phyloP scores from a whole-genome alignment of 2,888 invertebrate genomes.

The Gastrophysa polygoni region DNA sequence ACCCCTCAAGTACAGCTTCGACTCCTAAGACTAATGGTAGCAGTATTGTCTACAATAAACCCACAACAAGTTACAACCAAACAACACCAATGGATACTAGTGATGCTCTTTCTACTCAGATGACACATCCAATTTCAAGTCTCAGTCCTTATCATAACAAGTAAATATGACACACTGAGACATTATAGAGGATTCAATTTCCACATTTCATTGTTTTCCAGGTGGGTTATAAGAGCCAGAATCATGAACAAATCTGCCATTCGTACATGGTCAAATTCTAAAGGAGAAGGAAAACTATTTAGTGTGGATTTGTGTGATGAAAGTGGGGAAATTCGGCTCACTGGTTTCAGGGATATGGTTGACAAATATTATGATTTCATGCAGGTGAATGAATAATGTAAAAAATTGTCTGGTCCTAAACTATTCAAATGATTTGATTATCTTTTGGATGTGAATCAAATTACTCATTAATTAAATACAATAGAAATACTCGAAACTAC shows the following conservation, averaged over 20 bases:
- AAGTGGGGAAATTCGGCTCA: conserved; percentile 90
- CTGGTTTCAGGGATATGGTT: conserved; percentile 85
- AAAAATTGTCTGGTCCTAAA: no score
- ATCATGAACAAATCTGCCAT: conserved; percentile 82
- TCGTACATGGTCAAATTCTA: conserved; percentile 88
- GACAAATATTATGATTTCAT: conserved; percentile 90
- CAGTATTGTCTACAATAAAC: conserved; percentile 8
- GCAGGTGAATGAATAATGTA: conserved; percentile 64
- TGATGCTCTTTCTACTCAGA: conserved; percentile 48
- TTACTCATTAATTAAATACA: no score
- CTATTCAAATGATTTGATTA: no score
- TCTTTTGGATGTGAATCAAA: no score
- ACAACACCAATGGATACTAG: conserved; percentile 13
- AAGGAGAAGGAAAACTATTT: conserved; percentile 93
- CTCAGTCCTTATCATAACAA: conserved; percentile 94
- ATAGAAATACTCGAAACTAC: no score
- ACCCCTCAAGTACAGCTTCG: conserved; percentile 1
- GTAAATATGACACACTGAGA: conserved; percentile 56
- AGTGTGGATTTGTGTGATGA: conserved; percentile 93
- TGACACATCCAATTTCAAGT: conserved; percentile 79
- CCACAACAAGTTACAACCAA: conserved; percentile 14
- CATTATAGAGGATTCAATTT: background rate
- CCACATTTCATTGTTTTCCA: no score
- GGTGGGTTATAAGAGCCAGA: conserved; percentile 91
- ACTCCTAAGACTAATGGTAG: conserved; percentile 18